Evolutionary conservation across 2,797 vertebrate species (phyloP), one percentile per base, ranked within the genome.

Genomic region (Enteromius argenteus): DNA sequence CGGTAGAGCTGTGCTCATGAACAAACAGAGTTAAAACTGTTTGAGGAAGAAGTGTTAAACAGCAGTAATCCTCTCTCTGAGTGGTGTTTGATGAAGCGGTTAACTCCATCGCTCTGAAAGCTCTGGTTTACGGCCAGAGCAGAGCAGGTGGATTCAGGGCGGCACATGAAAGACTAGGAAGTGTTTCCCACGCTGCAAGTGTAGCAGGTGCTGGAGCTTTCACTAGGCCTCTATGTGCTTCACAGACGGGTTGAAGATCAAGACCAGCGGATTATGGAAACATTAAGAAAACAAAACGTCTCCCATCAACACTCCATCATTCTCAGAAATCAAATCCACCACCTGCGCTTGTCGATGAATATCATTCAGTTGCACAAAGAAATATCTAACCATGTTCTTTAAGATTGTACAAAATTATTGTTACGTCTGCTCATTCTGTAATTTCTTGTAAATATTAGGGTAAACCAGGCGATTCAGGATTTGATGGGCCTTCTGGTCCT

Each of bases 381-480:
- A 9, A 30, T 11, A 9, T 67, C 14, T 17, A 35, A 32, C 13
- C 19, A 15, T 30, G 23, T 21, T 71, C 11, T 64, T 32, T 58
- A 30, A 80, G 56, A 69, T 3, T 27, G 49, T 72, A 46, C 46
- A 3, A 44, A 27, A 21, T 58, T 1, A 2, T 64, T 14, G 44
- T 44, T 78, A 37, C 11, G 15, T n/a, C n/a, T 30, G 79, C 72
- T 51, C n/a, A 23, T 58, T 75, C 30, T 77, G 8, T 62, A 5
- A 9, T 69, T 69, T 76, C 32, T 49, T 78, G 69, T 89, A 84
- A 89, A 73, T 90, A 90, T 62, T 66, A 95, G 95, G 95, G 95
- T 53, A 94, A 93, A 90, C 87, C 87, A 81, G 94, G 94, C 11
- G 89, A 93, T 60, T 84, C 81, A 3, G 95, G 95, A 23, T 85